Evolutionary conservation across 2,888 invertebrate genomes (phyloP).

Genomic region (Lithophane ornitopus): DNA sequence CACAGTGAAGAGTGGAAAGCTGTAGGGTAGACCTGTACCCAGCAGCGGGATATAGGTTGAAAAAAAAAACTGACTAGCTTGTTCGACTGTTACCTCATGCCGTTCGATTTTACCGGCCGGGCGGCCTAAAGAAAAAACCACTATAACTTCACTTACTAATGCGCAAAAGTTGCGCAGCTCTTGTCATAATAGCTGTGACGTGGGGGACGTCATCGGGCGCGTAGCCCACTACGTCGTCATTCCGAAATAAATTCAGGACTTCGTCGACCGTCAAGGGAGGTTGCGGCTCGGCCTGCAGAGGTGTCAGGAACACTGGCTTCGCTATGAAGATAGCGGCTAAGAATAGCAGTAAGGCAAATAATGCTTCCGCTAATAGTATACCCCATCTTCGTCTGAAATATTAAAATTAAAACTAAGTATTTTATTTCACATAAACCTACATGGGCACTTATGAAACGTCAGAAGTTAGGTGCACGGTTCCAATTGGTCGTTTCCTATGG

Average conservation of each 20-base stretch:
- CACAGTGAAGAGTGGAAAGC: background rate
- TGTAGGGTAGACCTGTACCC: background rate
- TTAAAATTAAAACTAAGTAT: background rate
- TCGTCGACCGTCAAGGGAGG: conserved; percentile 71
- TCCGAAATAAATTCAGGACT: conserved; percentile 72
- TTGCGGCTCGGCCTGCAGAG: conserved; percentile 76
- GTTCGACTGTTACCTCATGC: no score
- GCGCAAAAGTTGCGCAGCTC: conserved; percentile 70
- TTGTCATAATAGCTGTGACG: conserved; percentile 71
- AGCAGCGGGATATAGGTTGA: background rate
- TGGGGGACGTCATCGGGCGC: conserved; percentile 75
- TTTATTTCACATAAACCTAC: background rate
- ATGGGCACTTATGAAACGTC: background rate
- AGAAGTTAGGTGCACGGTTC: background rate
- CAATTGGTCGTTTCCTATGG: background rate
- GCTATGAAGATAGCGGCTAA: conserved; percentile 75
- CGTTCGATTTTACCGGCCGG: background rate
- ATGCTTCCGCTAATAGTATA: conserved; percentile 71
- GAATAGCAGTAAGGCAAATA: conserved; percentile 74
- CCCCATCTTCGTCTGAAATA: conserved; percentile 80
- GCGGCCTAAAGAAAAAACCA: background rate
- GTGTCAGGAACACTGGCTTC: conserved; percentile 83
- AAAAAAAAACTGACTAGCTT: background rate
- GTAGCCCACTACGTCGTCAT: conserved; percentile 76
- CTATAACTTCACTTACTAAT: conserved; percentile 67